Conservation (phyloP, 2,113 vertebrate species). For the Otocyon megalotis region DNA sequence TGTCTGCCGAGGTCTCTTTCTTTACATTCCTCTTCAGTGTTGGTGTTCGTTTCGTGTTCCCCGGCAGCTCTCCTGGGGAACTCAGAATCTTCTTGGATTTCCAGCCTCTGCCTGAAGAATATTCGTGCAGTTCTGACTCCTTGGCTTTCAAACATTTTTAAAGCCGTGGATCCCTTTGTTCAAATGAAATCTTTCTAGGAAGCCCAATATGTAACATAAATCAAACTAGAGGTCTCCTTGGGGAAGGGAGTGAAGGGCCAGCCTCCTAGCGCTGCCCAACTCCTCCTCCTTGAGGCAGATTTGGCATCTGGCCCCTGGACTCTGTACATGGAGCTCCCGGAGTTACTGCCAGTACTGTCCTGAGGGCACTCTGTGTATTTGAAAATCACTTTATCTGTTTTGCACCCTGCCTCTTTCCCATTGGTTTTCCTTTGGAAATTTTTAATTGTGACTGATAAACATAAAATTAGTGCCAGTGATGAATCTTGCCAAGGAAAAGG, state of each 20-base stretch:
- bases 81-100: neutral
- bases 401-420: neutral
- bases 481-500: conserved; percentile 16
- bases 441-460: conserved; percentile 44
- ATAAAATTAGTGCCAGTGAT: conserved; percentile 28
- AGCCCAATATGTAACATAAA: neutral
- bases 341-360: neutral
- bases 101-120: neutral
- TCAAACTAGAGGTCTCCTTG: neutral
- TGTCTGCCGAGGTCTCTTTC: neutral
- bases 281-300: neutral
- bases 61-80: neutral
- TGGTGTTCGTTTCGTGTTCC: neutral
- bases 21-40: neutral
- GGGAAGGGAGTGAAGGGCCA: neutral
- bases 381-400: neutral
- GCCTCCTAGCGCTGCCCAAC: neutral
- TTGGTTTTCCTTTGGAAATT: conserved; percentile 18
- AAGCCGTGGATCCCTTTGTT: neutral
- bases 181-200: conserved; percentile 27
- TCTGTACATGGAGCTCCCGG: neutral
- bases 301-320: neutral
- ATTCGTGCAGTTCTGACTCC: neutral
- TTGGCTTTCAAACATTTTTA: conserved; percentile 38
- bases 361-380: neutral